Evolutionary conservation across 2,797 vertebrate genomes (phyloP), one percentile per base, ranked within the genome.

Genomic region (Rhynchotus rufescens): DNA sequence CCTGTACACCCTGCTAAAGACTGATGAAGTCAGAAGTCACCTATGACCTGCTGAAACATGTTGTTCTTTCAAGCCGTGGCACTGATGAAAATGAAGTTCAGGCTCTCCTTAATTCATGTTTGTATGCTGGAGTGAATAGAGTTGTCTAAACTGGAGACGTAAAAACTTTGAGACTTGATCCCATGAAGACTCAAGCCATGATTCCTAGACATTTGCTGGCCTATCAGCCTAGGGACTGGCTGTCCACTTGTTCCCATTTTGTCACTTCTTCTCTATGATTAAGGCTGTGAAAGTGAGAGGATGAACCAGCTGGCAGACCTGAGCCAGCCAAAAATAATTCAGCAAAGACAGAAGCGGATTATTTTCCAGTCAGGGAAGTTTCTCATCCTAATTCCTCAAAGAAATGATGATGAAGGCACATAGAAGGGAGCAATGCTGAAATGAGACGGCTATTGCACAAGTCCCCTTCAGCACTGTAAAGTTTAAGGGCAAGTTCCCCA

Each of bases 21-120:
- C 49, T 57, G 9, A 14, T 8, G 17, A 36, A n/a, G 34, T 7
- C 47, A 8, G 25, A 40, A 68, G 25, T 57, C 40, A n/a, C 30
- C 3, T 1, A 36, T 15, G 34, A 8, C 14, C 4, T 3, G 7
- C 25, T 22, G 34, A 7, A 59, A 34, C 10, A 3, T 25, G 9
- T 30, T 54, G 38, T 56, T 13, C 57, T 56, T 30, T 40, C 56
- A 28, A 32, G 57, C 9, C 34, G 16, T 22, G 68, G 38, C 4
- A 44, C 32, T 15, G 23, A 14, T 22, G 42, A 60, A 65, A 47
- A 20, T 10, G 8, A 69, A 23, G 21, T 10, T 13, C 62, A 64
- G 12, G 26, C 19, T 68, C 49, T 25, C 17, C 45, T 36, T 26
- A 28, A 68, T 20, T 25, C 45, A 7, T 51, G 16, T 68, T 28